Evolutionary conservation across 2,888 invertebrate species (phyloP).

Genomic region (Microctonus brassicae): DNA sequence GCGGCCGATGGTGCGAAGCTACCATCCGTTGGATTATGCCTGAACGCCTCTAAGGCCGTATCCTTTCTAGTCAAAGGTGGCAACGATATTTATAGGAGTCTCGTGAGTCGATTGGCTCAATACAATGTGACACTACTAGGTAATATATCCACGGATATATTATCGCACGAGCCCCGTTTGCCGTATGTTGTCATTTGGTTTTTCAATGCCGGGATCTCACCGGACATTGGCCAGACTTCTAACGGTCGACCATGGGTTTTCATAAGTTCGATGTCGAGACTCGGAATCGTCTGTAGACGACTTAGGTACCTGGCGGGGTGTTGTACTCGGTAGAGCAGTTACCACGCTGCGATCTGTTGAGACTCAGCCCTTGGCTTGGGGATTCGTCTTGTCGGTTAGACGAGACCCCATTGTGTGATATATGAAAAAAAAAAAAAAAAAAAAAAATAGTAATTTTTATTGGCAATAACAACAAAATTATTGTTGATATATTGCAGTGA

Average conservation of each 20-base stretch:
- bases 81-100: conserved; percentile 69
- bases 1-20: conserved; percentile 77
- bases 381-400: conserved; percentile 62
- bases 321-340: conserved; percentile 75
- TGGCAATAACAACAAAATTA: too few relatives aligned
- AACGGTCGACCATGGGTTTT: conserved; percentile 63
- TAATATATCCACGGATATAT: conserved; percentile 37
- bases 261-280: conserved; percentile 71
- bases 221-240: conserved; percentile 62
- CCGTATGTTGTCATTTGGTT: conserved; percentile 39
- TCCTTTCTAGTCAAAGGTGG: conserved; percentile 74
- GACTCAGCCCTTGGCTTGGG: conserved; percentile 72
- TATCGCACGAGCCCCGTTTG: conserved; percentile 48
- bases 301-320: conserved; percentile 75
- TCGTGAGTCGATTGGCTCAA: conserved; percentile 71
- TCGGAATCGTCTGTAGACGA: conserved; percentile 77
- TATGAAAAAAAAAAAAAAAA: too few relatives aligned
- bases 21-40: conserved; percentile 76
- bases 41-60: conserved; percentile 76
- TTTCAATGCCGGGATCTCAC: conserved; percentile 44
- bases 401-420: conserved; percentile 44
- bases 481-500: neutral
- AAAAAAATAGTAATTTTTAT: too few relatives aligned
- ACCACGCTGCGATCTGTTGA: conserved; percentile 75
- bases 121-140: conserved; percentile 66